Percentiles rank a stretch among this genome's conserved stretches.
These are phyloP conservation scores for Drosophila mimica DNA, from an alignment of 2,888 invertebrate genomes.

Conservation along the genomic window DNA sequence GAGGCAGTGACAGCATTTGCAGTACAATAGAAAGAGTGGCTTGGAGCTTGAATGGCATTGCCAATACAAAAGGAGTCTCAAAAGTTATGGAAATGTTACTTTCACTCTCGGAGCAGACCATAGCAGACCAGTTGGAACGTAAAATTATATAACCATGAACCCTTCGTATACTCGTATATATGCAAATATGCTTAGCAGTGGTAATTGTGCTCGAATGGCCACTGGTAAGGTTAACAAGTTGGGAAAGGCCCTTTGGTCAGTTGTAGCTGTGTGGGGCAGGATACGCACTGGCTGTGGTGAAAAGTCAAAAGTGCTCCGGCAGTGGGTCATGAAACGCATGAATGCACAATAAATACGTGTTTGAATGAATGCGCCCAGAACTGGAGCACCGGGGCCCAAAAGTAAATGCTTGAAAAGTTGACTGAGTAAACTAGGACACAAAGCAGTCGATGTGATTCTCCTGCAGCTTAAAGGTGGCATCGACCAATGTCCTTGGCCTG, in stretches of 20 bases:
- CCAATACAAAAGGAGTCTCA: background rate
- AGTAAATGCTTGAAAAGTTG: constrained; percentile 59
- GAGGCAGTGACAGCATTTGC: background rate
- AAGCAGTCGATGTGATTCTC: constrained; percentile 22
- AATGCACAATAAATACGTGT: constrained; percentile 65
- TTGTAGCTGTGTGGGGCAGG: constrained; percentile 10
- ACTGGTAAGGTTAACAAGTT: constrained; percentile 26
- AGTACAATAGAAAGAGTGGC: background rate
- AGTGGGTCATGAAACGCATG: constrained; percentile 61
- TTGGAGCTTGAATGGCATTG: background rate
- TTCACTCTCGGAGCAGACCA: background rate
- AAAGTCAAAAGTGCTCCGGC: constrained; percentile 40
- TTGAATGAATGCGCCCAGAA: constrained; percentile 57
- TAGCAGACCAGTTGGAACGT: background rate
- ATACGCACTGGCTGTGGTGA: constrained; percentile 29
- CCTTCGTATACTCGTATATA: background rate
- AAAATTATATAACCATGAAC: constrained; percentile 8
- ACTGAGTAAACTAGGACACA: constrained; percentile 55
- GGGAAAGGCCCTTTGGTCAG: constrained; percentile 13
- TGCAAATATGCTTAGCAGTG: constrained; percentile 10
- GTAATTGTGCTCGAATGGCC: constrained; percentile 2
- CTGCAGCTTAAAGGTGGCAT: constrained; percentile 5
- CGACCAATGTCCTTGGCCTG: constrained; percentile 41
- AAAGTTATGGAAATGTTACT: background rate
- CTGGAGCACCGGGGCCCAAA: constrained; percentile 27